These are phyloP conservation scores for Pelosia muscerda DNA, from an alignment of 2,888 invertebrate species.

Conservation along the genomic window DNA sequence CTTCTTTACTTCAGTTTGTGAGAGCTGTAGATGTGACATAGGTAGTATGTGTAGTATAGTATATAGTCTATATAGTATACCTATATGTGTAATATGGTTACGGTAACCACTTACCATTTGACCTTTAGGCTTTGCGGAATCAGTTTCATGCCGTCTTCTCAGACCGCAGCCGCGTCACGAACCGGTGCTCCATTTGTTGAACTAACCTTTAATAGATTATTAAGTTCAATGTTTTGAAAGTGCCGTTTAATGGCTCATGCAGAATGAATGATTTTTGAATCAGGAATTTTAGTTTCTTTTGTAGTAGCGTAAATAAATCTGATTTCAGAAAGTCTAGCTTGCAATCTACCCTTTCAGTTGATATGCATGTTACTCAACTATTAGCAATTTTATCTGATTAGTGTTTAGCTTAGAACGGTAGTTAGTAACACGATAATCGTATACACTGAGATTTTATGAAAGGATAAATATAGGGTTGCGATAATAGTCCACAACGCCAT, in stretches of 20 bases:
- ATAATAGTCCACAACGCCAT: background rate
- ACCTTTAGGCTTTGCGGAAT: too few species aligned
- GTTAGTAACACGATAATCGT: slow-evolving; percentile 15
- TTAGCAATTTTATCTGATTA: slow-evolving; percentile 37
- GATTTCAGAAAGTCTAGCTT: background rate
- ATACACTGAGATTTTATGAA: slow-evolving; percentile 3
- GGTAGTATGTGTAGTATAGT: too few species aligned
- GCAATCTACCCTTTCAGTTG: slow-evolving; percentile 19
- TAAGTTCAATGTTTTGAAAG: too few species aligned
- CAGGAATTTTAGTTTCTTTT: too few species aligned
- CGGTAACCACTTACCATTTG: background rate
- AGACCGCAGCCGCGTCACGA: too few species aligned
- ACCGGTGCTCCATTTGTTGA: too few species aligned
- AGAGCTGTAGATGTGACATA: background rate
- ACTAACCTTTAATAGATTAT: too few species aligned
- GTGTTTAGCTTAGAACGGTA: slow-evolving; percentile 25
- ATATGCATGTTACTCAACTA: slow-evolving; percentile 36
- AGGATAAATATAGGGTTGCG: slow-evolving; percentile 1
- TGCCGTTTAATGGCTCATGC: too few species aligned
- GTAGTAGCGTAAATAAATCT: background rate
- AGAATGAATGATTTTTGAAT: too few species aligned
- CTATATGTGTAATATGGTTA: background rate
- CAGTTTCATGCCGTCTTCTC: too few species aligned
- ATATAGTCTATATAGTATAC: too few species aligned
- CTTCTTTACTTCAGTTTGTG: background rate